phyloP scores from a whole-genome alignment of 2,888 invertebrate species.

The Yponomeuta cagnagella region DNA sequence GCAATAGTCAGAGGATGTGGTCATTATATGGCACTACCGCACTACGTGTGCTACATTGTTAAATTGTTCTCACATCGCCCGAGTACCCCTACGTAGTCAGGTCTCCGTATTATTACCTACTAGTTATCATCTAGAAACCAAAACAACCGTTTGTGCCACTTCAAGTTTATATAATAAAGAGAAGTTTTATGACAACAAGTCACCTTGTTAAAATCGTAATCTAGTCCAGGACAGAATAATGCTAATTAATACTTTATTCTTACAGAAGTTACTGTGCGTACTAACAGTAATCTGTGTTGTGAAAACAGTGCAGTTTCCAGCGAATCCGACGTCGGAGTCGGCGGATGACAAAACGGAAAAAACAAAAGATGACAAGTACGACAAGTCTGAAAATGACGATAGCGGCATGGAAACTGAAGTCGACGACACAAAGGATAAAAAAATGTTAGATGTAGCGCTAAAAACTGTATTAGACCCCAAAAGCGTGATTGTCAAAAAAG shows the following conservation, averaged over 20 bases:
- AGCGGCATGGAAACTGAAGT: slow-evolving; percentile 34
- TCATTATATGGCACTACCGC: slow-evolving; percentile 54
- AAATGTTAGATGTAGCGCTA: slow-evolving; percentile 61
- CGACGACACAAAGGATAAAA: slow-evolving; percentile 57
- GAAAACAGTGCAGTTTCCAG: slow-evolving; percentile 43
- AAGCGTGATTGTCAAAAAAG: slow-evolving; percentile 38
- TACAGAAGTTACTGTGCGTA: slow-evolving; percentile 41
- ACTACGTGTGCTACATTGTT: slow-evolving; percentile 37
- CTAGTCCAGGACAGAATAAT: neutral
- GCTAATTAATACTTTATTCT: slow-evolving; percentile 23
- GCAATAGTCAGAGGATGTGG: slow-evolving; percentile 39
- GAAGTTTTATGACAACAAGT: neutral
- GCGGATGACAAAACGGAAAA: slow-evolving; percentile 48
- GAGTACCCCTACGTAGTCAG: slow-evolving; percentile 17
- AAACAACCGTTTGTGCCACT: neutral
- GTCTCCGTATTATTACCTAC: neutral
- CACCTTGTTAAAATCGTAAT: neutral
- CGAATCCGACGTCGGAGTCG: slow-evolving; percentile 59
- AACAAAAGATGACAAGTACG: slow-evolving; percentile 46
- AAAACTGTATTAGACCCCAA: slow-evolving; percentile 54
- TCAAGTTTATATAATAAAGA: neutral
- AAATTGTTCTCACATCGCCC: slow-evolving; percentile 38
- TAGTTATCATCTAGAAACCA: too few species aligned
- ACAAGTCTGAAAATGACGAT: slow-evolving; percentile 47
- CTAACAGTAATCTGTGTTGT: slow-evolving; percentile 33